Evolutionary conservation across 1,140 invertebrate genomes (phyloP).

Genomic region (Drosophila pandora): DNA sequence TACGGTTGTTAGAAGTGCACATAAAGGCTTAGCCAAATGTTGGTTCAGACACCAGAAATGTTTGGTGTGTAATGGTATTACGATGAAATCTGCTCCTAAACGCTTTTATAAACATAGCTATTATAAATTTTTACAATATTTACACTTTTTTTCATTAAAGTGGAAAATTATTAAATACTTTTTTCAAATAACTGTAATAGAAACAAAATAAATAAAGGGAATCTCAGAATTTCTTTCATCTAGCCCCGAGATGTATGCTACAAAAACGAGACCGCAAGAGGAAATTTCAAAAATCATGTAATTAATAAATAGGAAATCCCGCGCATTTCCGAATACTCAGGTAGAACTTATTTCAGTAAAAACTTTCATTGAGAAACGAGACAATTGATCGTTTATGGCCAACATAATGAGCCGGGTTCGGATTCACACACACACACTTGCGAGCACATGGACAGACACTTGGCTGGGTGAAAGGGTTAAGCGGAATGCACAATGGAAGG

Average conservation of each 20-base stretch:
- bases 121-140: not conserved
- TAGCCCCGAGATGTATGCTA: constrained; percentile 1
- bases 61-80: constrained; percentile 34
- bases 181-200: no score
- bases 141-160: not conserved
- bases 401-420: constrained; percentile 55
- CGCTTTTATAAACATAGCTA: not conserved
- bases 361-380: constrained; percentile 66
- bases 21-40: constrained; percentile 51
- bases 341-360: constrained; percentile 53
- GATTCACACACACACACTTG: not conserved
- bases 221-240: not conserved
- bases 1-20: constrained; percentile 73
- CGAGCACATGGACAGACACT: constrained; percentile 11
- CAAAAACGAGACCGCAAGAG: not conserved
- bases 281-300: not conserved
- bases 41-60: constrained; percentile 32
- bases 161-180: not conserved
- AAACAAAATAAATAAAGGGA: not conserved
- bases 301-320: constrained; percentile 42
- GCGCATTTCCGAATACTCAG: constrained; percentile 46
- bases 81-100: constrained; percentile 14
- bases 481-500: constrained; percentile 66
- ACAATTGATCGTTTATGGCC: constrained; percentile 59
- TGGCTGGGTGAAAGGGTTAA: constrained; percentile 72